Conservation (phyloP, 2,888 invertebrate species). For the Unio delphinus region DNA sequence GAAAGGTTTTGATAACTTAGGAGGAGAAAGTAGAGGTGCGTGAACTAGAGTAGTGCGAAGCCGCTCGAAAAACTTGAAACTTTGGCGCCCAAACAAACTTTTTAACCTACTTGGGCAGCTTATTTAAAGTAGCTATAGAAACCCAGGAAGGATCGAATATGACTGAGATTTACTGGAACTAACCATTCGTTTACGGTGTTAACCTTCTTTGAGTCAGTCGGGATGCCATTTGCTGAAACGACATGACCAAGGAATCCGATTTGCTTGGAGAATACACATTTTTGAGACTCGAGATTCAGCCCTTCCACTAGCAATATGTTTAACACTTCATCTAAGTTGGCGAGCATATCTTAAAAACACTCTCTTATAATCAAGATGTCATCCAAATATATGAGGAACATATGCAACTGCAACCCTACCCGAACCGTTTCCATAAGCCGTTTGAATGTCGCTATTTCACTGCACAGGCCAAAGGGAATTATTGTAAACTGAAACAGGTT, state of each 20-base stretch:
- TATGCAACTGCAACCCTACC: too few species aligned
- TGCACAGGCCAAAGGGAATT: too few species aligned
- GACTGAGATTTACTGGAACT: conserved; percentile 9
- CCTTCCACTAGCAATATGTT: too few species aligned
- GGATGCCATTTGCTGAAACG: conserved; percentile 11
- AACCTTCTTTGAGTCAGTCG: conserved; percentile 21
- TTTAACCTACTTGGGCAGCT: conserved; percentile 13
- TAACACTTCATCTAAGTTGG: too few species aligned
- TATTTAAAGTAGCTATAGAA: conserved; percentile 22
- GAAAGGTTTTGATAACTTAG: conserved; percentile 14
- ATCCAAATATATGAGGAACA: too few species aligned
- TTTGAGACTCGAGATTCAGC: too few species aligned
- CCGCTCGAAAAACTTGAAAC: conserved; percentile 20
- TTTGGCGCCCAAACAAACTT: conserved; percentile 20
- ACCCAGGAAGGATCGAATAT: conserved; percentile 27
- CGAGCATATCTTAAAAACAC: too few species aligned
- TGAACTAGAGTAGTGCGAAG: conserved; percentile 12
- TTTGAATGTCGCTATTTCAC: too few species aligned
- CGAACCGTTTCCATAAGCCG: too few species aligned
- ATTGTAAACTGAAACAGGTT: too few species aligned
- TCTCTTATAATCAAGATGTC: too few species aligned
- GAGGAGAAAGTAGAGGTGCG: conserved; percentile 15
- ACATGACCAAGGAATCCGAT: conserved; percentile 24
- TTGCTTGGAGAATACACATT: neutral
- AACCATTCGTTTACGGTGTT: conserved; percentile 14